Evolutionary conservation across 2,888 invertebrate species (phyloP).

Genomic region (Parapristionchus giblindavisi): DNA sequence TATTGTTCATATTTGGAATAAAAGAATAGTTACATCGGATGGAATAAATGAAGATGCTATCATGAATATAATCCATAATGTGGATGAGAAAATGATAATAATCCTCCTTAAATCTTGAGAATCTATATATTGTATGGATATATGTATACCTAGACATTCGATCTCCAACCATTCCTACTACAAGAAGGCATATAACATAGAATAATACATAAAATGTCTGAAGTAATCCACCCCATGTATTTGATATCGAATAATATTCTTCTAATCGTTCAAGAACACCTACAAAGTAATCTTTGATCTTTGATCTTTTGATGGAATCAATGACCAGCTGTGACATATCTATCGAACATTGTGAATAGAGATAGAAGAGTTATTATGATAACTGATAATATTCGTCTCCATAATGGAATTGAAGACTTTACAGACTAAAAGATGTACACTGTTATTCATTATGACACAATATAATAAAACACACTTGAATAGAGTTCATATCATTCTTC

Average conservation of each 20-base stretch:
- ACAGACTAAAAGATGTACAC: neutral
- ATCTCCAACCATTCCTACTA: slow-evolving; percentile 17
- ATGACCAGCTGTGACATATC: slow-evolving; percentile 30
- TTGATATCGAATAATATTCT: slow-evolving; percentile 11
- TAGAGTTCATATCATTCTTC: neutral
- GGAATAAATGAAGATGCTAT: slow-evolving; percentile 19
- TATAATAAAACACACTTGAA: neutral
- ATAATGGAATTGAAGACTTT: slow-evolving; percentile 15
- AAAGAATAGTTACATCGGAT: neutral
- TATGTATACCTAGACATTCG: slow-evolving; percentile 5
- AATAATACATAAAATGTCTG: neutral
- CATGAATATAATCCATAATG: slow-evolving; percentile 30
- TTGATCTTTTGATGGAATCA: neutral
- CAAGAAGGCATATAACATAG: slow-evolving; percentile 4
- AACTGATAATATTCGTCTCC: slow-evolving; percentile 4
- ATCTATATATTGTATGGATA: neutral
- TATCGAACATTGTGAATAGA: slow-evolving; percentile 33
- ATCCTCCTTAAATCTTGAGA: neutral
- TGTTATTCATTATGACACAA: neutral
- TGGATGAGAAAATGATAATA: neutral
- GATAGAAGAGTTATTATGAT: neutral
- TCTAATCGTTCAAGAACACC: slow-evolving; percentile 9
- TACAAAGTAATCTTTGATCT: neutral
- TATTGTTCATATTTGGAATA: no score
- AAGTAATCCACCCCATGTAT: slow-evolving; percentile 22